Evolutionary conservation across 2,113 vertebrate species (phyloP), one percentile per base, ranked within the genome.

Genomic region (Limnothrissa miodon): DNA sequence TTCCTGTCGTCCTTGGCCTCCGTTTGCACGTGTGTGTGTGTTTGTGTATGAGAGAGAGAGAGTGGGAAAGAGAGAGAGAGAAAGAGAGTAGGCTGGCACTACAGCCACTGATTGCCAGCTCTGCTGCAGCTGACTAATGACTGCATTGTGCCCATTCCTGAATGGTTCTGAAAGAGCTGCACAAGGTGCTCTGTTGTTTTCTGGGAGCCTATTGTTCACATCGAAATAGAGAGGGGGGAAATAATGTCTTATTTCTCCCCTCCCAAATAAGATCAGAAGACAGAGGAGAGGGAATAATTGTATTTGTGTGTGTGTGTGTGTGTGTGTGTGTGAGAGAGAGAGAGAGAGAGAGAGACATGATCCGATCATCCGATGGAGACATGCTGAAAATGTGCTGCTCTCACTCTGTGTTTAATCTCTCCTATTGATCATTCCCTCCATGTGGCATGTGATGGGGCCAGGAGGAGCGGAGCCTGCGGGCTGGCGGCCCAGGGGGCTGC

Each of bases 361-460:
- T n/a, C n/a, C n/a, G n/a, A n/a, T n/a, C n/a, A n/a, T n/a, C n/a
- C 87, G 87, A 84, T 84, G 42, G 87, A 89, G 85, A 82, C 10
- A 42, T 83, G 78, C 85, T 82, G 85, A 87, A 80, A 86, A 83
- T 59, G 23, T n/a, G 81, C 59, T 42, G 87, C 87, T 88, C 89
- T 42, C 42, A 42, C 42, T 29, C 39, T 56, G 78, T 86, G 85
- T 91, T 89, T 91, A 90, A 90, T 91, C 92, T 89, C 85, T 78
- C 87, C 85, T 89, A 88, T 87, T 90, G 92, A 93, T 92, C 87
- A 86, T 23, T 78, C 84, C 82, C 84, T 83, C 85, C 85, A 82
- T 15, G 51, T n/a, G 29, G 66, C 29, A 4, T 56, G 19, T 56
- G 19, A 1, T 1, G 5, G 21, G 51, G 45, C 44, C 19, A 2